These are phyloP conservation scores for Phorcus lineatus DNA, from an alignment of 2,888 invertebrate species.

Conservation along the genomic window DNA sequence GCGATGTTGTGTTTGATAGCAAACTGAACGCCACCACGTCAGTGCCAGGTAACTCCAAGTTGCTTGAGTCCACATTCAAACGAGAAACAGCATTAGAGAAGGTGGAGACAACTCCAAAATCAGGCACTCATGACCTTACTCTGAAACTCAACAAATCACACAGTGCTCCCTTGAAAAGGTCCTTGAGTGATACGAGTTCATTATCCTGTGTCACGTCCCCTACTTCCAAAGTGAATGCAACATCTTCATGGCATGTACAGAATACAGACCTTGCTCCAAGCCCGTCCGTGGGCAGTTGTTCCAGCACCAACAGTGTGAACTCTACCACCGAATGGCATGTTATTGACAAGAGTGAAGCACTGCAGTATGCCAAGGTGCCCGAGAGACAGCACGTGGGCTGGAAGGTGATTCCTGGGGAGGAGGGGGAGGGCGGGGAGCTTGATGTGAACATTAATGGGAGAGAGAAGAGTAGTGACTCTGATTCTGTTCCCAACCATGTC, in stretches of 20 bases:
- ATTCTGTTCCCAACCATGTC: background rate
- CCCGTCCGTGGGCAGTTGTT: slow-evolving; percentile 69
- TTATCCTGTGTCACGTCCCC: slow-evolving; percentile 28
- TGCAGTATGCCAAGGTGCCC: slow-evolving; percentile 31
- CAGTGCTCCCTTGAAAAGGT: background rate
- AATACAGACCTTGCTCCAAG: slow-evolving; percentile 63
- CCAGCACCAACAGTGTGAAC: slow-evolving; percentile 67
- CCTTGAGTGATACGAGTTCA: background rate
- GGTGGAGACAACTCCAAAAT: background rate
- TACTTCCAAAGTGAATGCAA: slow-evolving; percentile 59
- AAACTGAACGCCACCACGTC: slow-evolving; percentile 65
- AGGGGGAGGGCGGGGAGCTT: slow-evolving; percentile 6
- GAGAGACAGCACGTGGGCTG: slow-evolving; percentile 53
- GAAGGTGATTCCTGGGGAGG: slow-evolving; percentile 43
- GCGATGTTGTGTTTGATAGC: slow-evolving; percentile 56
- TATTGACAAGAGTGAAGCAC: slow-evolving; percentile 44
- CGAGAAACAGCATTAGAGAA: background rate
- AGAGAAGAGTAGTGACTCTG: background rate
- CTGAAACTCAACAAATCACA: slow-evolving; percentile 32
- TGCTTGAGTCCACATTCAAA: slow-evolving; percentile 46
- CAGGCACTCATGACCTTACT: slow-evolving; percentile 26
- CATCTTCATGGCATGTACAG: slow-evolving; percentile 69
- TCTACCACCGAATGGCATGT: slow-evolving; percentile 75
- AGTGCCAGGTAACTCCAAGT: slow-evolving; percentile 63
- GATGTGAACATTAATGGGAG: background rate